A percentile compares a stretch with the other conserved stretches of the same genome.
Evolutionary conservation across 2,888 invertebrate genomes (phyloP).

Genomic region (Meandrusa payeni): DNA sequence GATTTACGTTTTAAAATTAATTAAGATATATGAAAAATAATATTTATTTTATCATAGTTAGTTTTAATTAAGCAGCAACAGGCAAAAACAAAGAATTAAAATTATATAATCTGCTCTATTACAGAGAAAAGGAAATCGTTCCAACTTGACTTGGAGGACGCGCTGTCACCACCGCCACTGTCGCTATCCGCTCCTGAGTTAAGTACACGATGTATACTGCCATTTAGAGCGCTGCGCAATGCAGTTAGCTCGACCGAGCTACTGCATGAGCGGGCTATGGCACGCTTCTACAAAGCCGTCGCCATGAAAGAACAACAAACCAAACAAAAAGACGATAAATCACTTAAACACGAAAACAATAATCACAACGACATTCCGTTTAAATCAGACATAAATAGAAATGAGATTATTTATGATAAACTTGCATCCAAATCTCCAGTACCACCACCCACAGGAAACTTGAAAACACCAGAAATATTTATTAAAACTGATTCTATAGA

Average conservation of each 20-base stretch:
- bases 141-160: conserved; percentile 84
- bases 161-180: conserved; percentile 87
- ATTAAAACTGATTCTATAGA: conserved; percentile 61
- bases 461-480: conserved; percentile 48
- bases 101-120: conserved; percentile 31
- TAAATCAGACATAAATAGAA: conserved; percentile 34
- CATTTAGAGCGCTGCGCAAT: conserved; percentile 83
- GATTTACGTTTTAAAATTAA: no score
- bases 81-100: neutral
- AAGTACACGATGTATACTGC: conserved; percentile 70
- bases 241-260: conserved; percentile 92
- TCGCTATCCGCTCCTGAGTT: conserved; percentile 92
- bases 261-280: conserved; percentile 90
- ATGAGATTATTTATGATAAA: conserved; percentile 23
- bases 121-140: conserved; percentile 80
- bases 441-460: conserved; percentile 16
- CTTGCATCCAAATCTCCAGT: conserved; percentile 29
- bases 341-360: conserved; percentile 36
- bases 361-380: conserved; percentile 60
- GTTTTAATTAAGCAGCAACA: no score
- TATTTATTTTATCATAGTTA: no score
- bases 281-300: conserved; percentile 88
- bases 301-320: conserved; percentile 86
- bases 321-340: conserved; percentile 44
- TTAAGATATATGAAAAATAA: no score